Conservation (phyloP, 2,888 invertebrate genomes). For the Agapostemon virescens region DNA sequence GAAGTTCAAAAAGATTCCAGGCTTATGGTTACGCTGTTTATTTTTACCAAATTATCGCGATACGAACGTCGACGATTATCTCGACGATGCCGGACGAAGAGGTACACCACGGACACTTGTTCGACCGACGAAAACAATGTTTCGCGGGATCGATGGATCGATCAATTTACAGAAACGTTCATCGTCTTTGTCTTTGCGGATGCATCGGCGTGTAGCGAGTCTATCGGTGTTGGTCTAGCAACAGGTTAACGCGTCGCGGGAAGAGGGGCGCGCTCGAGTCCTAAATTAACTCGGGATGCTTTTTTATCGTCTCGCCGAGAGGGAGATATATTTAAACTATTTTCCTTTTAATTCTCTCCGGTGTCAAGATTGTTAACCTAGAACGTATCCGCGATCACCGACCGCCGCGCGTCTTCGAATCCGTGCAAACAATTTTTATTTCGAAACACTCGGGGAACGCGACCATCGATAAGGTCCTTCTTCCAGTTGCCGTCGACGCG, state of each 20-base stretch:
- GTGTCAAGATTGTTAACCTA: background rate
- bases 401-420: no score
- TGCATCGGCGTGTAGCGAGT: background rate
- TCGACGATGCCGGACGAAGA: no score
- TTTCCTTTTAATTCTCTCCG: background rate
- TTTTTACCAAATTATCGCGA: no score
- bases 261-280: background rate
- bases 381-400: no score
- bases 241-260: slow-evolving; percentile 40
- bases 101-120: background rate
- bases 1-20: no score
- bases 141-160: no score
- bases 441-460: background rate
- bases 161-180: background rate
- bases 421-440: background rate
- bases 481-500: no score
- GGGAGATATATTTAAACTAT: background rate
- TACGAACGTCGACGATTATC: no score
- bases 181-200: background rate
- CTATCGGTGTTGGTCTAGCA: slow-evolving; percentile 26
- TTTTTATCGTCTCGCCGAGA: background rate
- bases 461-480: no score
- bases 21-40: no score
- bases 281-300: background rate
- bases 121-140: background rate